phyloP scores from a whole-genome alignment of 2,113 vertebrate genomes.

The Ceuthmochares aereus region DNA sequence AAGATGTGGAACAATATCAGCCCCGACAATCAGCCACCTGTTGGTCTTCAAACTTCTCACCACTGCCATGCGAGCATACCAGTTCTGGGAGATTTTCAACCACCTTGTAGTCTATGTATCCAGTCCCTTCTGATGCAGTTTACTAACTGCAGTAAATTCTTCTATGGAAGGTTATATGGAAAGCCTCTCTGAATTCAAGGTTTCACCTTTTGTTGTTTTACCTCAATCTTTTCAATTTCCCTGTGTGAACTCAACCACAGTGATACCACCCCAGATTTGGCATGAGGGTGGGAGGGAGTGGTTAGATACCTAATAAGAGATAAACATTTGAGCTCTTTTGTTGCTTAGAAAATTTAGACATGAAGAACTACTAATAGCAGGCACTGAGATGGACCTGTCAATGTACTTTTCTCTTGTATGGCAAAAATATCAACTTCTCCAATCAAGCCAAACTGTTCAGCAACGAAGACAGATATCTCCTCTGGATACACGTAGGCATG shows the following conservation, averaged over 20 bases:
- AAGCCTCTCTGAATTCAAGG: neutral
- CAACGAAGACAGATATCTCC: neutral
- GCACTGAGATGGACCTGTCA: neutral
- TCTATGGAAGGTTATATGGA: neutral
- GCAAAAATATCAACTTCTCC: neutral
- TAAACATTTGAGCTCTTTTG: neutral
- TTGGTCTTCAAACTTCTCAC: neutral
- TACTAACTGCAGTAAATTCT: neutral
- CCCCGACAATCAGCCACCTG: neutral
- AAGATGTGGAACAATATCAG: neutral
- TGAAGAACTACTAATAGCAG: neutral
- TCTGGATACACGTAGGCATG: neutral
- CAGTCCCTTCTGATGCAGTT: neutral
- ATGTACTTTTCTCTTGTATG: neutral
- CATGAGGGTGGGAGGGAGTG: neutral
- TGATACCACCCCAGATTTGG: neutral
- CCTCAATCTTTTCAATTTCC: neutral
- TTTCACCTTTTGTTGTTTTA: neutral
- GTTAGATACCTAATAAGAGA: neutral
- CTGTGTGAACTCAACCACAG: neutral
- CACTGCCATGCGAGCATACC: neutral
- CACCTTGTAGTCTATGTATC: neutral
- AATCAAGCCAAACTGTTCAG: neutral
- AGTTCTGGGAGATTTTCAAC: neutral
- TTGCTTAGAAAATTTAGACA: neutral